Evolutionary conservation across 2,797 vertebrate species (phyloP).

Genomic region (Pagetopsis macropterus): DNA sequence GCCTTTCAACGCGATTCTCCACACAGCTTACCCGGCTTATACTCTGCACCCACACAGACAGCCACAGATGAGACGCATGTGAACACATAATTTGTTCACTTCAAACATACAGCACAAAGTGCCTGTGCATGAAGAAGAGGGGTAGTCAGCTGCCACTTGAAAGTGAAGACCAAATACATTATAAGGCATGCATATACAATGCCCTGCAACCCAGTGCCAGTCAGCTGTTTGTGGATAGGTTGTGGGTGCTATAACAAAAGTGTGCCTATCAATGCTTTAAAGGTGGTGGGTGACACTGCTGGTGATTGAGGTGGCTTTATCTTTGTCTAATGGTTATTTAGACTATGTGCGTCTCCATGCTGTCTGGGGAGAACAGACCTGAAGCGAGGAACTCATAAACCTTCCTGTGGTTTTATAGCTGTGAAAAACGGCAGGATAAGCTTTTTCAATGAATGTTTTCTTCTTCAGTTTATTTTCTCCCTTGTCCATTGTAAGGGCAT

Average conservation of each 20-base stretch:
- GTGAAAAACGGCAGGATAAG: conserved; percentile 29
- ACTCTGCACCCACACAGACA: conserved; percentile 66
- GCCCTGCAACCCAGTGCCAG: conserved; percentile 34
- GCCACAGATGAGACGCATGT: conserved; percentile 83
- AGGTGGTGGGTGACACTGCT: conserved; percentile 10
- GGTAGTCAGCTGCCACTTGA: conserved; percentile 50
- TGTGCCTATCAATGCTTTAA: neutral
- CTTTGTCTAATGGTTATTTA: conserved; percentile 34
- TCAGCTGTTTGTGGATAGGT: conserved; percentile 29
- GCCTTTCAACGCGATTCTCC: conserved; percentile 90
- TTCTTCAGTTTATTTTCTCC: conserved; percentile 74
- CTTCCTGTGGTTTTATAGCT: conserved; percentile 49
- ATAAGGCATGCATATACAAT: conserved; percentile 20
- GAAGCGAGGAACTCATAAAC: conserved; percentile 59
- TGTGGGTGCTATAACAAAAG: conserved; percentile 16
- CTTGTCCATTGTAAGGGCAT: conserved; percentile 73
- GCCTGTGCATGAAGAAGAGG: conserved; percentile 12
- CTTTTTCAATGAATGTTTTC: conserved; percentile 60
- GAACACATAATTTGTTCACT: conserved; percentile 56
- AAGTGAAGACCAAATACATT: conserved; percentile 26
- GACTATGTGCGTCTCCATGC: conserved; percentile 38
- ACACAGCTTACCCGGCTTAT: conserved; percentile 83
- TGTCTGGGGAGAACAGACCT: conserved; percentile 63
- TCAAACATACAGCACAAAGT: conserved; percentile 42
- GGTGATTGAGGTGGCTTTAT: conserved; percentile 18